Evolutionary conservation across 2,888 invertebrate species (phyloP), one percentile per base, ranked within the genome.

Genomic region (Cosmia pyralina): DNA sequence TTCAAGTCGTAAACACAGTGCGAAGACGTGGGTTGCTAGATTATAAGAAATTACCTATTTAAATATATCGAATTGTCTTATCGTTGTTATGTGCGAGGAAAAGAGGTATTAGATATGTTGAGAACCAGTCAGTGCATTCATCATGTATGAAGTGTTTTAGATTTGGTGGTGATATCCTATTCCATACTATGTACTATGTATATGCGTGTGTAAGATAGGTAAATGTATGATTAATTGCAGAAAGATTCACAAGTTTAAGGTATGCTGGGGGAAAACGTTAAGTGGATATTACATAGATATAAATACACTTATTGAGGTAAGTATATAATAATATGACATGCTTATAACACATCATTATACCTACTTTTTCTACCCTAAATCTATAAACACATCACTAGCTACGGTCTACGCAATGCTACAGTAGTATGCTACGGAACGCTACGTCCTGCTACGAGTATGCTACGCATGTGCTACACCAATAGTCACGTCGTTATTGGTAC

Each of bases 381-480:
- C 75, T 85, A 69, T 74, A 38, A 4, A 68, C 59, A 74, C 48
- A 69, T 57, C 59, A 72, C 85, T 81, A 84, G 72, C 75, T 86
- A 87, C 81, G 75, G 69, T 80, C 87, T 87, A 88, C 83, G 86
- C 85, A 87, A 86, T 88, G 86, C 88, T 86, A 85, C 82, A 80
- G 85, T 83, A 85, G 83, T 82, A 65, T 72, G 83, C 85, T 88
- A 87, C 87, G 84, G 84, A 73, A 73, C 64, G 86, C 88, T 88
- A 88, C 86, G 84, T 63, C 76, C 64, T 79, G 83, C 84, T 87
- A 88, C 85, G 82, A 69, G 41, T 71, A 83, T 77, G 88, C 88
- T 87, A 92, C 90, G 89, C 89, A 88, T 90, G 88, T 89, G 89
- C 88, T 87, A 78, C 69, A 75, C 76, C 70, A 66, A 64, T 75